Percentiles rank a stretch among this genome's conserved stretches.
These are phyloP conservation scores for Rhinopomastus cyanomelas DNA, from an alignment of 2,113 vertebrate genomes.

Conservation along the genomic window DNA sequence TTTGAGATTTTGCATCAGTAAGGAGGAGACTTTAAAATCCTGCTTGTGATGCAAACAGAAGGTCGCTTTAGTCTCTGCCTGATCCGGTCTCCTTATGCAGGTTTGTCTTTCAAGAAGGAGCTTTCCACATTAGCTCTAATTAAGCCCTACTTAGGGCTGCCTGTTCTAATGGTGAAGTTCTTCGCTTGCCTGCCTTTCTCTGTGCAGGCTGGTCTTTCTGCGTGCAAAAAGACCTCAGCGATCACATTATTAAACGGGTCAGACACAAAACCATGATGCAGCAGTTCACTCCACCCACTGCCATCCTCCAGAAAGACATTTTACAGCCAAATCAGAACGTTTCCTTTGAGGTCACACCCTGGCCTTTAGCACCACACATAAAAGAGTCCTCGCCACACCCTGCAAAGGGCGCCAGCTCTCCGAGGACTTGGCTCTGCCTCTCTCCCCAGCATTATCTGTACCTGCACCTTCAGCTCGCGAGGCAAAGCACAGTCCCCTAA, in stretches of 20 bases:
- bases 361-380: conserved; percentile 68
- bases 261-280: conserved; percentile 58
- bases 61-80: background rate
- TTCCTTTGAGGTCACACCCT: conserved; percentile 73
- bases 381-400: conserved; percentile 69
- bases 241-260: conserved; percentile 43
- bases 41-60: background rate
- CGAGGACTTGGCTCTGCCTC: conserved; percentile 33
- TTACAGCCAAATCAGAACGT: conserved; percentile 69
- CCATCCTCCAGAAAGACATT: conserved; percentile 47
- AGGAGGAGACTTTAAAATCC: background rate
- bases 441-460: conserved; percentile 25
- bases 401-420: conserved; percentile 59
- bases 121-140: background rate
- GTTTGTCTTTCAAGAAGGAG: background rate
- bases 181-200: background rate
- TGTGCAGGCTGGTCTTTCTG: background rate
- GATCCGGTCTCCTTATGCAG: background rate
- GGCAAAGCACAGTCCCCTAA: background rate
- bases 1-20: background rate
- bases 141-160: background rate
- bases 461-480: conserved; percentile 18
- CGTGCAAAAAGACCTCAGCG: conserved; percentile 31
- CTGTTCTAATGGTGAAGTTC: background rate
- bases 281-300: conserved; percentile 59